Percentiles rank a stretch among this genome's conserved stretches.
phyloP scores from a whole-genome alignment of 2,797 vertebrate species.

The Antennarius maculatus region DNA sequence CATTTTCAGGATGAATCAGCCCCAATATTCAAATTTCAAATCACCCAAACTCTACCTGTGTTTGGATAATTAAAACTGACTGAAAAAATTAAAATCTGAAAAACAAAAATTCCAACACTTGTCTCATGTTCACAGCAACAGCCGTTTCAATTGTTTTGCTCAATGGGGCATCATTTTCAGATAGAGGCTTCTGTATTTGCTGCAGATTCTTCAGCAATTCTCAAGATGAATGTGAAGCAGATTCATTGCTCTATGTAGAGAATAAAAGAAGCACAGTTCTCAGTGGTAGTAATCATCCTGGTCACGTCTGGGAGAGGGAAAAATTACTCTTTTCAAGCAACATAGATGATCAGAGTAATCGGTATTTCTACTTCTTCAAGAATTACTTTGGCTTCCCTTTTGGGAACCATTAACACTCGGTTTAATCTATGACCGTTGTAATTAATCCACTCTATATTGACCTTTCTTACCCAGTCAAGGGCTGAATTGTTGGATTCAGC shows the following conservation, averaged over 20 bases:
- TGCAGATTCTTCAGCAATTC: background rate
- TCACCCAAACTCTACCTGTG: no score
- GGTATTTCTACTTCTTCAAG: background rate
- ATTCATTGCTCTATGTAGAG: conserved; percentile 20
- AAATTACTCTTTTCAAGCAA: conserved; percentile 30
- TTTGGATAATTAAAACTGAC: no score
- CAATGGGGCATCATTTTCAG: no score
- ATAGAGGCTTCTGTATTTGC: no score
- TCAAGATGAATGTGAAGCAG: conserved; percentile 16
- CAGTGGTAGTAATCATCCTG: background rate
- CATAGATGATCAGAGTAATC: conserved; percentile 8
- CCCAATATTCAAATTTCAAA: no score
- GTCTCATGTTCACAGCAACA: no score
- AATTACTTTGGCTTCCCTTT: background rate
- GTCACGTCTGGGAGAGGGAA: conserved; percentile 15
- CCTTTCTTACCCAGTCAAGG: no score
- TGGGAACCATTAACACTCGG: background rate
- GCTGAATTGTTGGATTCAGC: background rate
- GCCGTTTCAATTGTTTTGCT: no score
- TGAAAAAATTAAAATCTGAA: no score
- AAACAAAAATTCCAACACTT: no score
- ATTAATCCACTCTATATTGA: conserved; percentile 4
- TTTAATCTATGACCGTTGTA: conserved; percentile 1
- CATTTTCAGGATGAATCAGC: no score
- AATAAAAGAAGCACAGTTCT: conserved; percentile 3